Evolutionary conservation across 1,140 invertebrate species (phyloP).

Genomic region (Euura lappo): DNA sequence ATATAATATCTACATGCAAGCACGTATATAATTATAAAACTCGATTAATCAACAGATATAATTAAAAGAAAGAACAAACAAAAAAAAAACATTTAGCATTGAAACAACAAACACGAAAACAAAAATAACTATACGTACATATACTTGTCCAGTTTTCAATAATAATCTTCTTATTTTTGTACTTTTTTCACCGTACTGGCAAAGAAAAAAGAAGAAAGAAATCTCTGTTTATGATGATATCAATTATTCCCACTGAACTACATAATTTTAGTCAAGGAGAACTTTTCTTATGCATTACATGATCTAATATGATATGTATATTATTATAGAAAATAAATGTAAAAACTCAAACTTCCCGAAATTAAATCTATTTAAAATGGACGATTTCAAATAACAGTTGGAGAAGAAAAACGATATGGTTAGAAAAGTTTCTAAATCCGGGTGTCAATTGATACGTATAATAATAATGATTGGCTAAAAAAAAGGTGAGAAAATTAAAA

Average conservation of each 20-base stretch:
- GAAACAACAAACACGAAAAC: not conserved
- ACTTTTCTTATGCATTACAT: too few species aligned
- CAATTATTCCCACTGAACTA: not conserved
- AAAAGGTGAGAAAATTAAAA: not conserved
- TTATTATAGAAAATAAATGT: not conserved
- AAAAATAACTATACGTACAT: conserved; percentile 8
- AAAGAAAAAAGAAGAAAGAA: not conserved
- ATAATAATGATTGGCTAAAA: not conserved
- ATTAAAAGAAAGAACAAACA: not conserved
- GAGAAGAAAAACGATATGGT: not conserved
- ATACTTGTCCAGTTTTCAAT: conserved; percentile 26
- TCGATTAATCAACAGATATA: not conserved
- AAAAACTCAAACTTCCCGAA: conserved; percentile 7
- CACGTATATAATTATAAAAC: too few species aligned
- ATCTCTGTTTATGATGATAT: not conserved
- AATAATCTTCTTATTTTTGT: conserved; percentile 41
- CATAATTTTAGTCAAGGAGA: not conserved
- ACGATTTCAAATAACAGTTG: conserved; percentile 12
- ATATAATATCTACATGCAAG: not conserved
- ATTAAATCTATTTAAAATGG: conserved; percentile 9
- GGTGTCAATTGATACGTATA: not conserved
- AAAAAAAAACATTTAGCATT: conserved; percentile 2
- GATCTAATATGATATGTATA: too few species aligned
- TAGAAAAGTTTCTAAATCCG: too few species aligned
- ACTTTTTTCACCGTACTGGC: conserved; percentile 34